phyloP scores from a whole-genome alignment of 1,140 invertebrate genomes.

The Aradophagus sp. region DNA sequence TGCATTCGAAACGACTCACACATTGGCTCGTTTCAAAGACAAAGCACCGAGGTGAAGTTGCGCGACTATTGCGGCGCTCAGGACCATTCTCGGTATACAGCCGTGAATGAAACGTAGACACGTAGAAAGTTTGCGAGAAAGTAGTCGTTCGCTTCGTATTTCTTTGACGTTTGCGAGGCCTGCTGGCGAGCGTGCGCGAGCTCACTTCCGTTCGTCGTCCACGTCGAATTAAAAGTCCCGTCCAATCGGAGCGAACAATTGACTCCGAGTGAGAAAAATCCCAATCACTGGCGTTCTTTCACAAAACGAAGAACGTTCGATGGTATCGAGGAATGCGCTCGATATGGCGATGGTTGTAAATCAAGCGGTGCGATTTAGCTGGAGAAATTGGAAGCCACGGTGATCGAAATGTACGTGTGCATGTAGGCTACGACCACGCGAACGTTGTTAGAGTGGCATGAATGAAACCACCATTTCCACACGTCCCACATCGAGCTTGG shows the following conservation, averaged over 20 bases:
- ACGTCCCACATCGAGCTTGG: slow-evolving; percentile 62
- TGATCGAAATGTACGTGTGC: slow-evolving; percentile 25
- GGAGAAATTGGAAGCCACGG: slow-evolving; percentile 35
- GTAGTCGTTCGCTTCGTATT: slow-evolving; percentile 61
- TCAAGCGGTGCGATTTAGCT: too few relatives aligned
- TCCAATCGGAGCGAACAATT: too few relatives aligned
- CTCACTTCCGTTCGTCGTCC: slow-evolving; percentile 5
- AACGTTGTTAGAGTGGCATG: slow-evolving; percentile 62
- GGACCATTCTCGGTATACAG: slow-evolving; percentile 30
- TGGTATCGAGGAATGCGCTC: too few relatives aligned
- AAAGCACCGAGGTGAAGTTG: slow-evolving; percentile 19
- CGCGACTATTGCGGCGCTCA: slow-evolving; percentile 23
- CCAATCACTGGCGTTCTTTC: too few relatives aligned
- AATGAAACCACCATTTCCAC: slow-evolving; percentile 69
- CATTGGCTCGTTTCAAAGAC: too few relatives aligned
- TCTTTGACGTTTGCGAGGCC: slow-evolving; percentile 26
- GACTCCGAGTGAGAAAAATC: too few relatives aligned
- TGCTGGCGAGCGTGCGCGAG: neutral
- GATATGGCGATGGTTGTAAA: too few relatives aligned
- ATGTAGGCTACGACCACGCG: slow-evolving; percentile 54
- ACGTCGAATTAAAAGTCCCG: too few relatives aligned
- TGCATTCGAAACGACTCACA: too few relatives aligned
- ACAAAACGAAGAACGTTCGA: too few relatives aligned
- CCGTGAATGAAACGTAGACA: slow-evolving; percentile 66
- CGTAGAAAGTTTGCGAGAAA: slow-evolving; percentile 73